phyloP scores from a whole-genome alignment of 2,113 vertebrate genomes.

The Amphiprion percula region DNA sequence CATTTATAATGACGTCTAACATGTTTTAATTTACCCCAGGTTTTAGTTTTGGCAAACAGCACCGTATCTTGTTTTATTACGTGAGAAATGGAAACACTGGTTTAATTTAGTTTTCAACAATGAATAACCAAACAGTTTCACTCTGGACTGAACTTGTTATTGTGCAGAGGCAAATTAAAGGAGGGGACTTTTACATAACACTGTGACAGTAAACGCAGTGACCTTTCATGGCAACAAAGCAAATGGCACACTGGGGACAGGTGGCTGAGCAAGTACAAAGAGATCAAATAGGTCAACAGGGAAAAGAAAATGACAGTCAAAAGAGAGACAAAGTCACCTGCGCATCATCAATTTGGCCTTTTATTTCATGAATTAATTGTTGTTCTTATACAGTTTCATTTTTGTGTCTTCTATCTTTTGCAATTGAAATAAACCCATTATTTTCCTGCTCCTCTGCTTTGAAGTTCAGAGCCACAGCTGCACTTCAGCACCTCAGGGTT shows the following conservation, averaged over 20 bases:
- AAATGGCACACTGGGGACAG: conserved; percentile 41
- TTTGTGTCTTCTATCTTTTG: conserved; percentile 43
- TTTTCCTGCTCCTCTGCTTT: conserved; percentile 21
- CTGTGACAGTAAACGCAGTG: conserved; percentile 45
- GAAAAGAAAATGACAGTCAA: conserved; percentile 18
- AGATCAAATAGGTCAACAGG: conserved; percentile 11
- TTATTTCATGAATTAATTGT: conserved; percentile 32
- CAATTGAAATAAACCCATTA: conserved; percentile 51
- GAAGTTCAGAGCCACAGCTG: conserved; percentile 59
- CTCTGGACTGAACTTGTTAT: conserved; percentile 28
- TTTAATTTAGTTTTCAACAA: conserved; percentile 3
- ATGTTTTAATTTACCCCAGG: background rate
- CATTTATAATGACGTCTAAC: background rate
- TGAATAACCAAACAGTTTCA: conserved; percentile 12
- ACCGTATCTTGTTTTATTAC: conserved; percentile 43
- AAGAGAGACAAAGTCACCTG: conserved; percentile 17
- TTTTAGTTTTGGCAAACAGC: conserved; percentile 25
- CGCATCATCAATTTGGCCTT: conserved; percentile 23
- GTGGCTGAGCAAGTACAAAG: conserved; percentile 25
- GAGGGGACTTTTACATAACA: conserved; percentile 32
- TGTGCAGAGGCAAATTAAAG: conserved; percentile 23
- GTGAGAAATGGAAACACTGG: conserved; percentile 24
- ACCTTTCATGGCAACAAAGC: conserved; percentile 57
- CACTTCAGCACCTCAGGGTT: conserved; percentile 49
- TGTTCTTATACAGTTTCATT: conserved; percentile 2